These are phyloP conservation scores for Lepisosteus osseus DNA, from an alignment of 2,113 vertebrate species.

Conservation along the genomic window DNA sequence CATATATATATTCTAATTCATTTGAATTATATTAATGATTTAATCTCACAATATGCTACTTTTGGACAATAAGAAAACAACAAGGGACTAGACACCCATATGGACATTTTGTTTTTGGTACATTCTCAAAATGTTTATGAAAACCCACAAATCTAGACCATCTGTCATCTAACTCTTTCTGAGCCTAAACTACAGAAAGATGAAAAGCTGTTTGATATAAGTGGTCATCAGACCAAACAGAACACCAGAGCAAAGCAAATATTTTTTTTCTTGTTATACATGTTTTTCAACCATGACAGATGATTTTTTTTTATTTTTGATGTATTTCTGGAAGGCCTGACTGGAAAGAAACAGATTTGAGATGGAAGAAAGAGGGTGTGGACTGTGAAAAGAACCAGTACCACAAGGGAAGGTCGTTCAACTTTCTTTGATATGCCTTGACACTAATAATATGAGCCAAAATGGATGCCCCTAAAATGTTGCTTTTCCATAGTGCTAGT, in stretches of 20 bases:
- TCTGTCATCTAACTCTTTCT: constrained; percentile 56
- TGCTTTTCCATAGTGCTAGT: no score
- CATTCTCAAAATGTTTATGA: constrained; percentile 57
- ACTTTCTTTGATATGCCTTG: no score
- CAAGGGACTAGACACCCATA: constrained; percentile 46
- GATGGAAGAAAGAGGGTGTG: constrained; percentile 38
- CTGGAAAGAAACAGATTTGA: constrained; percentile 32
- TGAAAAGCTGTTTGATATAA: constrained; percentile 54
- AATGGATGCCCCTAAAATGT: no score
- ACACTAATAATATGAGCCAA: no score
- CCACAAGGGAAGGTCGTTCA: not conserved
- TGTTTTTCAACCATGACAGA: constrained; percentile 49
- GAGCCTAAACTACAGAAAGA: constrained; percentile 46
- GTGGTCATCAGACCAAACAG: constrained; percentile 51
- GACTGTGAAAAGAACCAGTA: constrained; percentile 11
- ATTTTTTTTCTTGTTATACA: constrained; percentile 53
- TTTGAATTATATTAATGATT: constrained; percentile 3
- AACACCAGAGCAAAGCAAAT: constrained; percentile 64
- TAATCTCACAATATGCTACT: constrained; percentile 39
- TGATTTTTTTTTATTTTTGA: constrained; percentile 50
- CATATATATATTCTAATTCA: no score
- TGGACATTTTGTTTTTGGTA: constrained; percentile 33
- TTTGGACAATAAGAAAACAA: constrained; percentile 43
- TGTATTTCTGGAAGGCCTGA: constrained; percentile 44
- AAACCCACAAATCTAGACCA: constrained; percentile 58